Conservation (phyloP, 1,140 invertebrate species). For the Adelges cooleyi region DNA sequence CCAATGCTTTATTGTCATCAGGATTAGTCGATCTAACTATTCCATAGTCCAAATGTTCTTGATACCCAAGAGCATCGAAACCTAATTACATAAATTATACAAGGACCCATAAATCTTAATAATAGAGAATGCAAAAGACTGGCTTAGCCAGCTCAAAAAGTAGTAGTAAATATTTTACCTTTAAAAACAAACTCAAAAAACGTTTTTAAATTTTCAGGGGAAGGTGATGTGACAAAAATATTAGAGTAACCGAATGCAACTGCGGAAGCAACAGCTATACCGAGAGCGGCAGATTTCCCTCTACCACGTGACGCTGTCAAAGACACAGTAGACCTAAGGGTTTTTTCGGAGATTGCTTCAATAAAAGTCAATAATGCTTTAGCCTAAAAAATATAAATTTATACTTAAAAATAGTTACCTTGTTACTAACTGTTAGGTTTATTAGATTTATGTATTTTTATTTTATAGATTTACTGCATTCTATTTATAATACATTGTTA, state of each 20-base stretch:
- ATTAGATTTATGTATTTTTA: too few species aligned
- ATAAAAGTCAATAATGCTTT: constrained; percentile 89
- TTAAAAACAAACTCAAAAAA: constrained; percentile 97
- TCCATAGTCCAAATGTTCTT: constrained; percentile 94
- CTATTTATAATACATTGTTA: too few species aligned
- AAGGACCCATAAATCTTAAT: not conserved
- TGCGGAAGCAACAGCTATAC: constrained; percentile 77
- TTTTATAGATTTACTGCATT: too few species aligned
- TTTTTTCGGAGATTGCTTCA: constrained; percentile 90
- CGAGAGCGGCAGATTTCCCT: constrained; percentile 97
- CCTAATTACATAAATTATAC: constrained; percentile 41
- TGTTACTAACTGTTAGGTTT: too few species aligned
- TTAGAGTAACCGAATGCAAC: constrained; percentile 89
- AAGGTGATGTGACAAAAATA: constrained; percentile 95
- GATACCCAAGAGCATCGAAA: constrained; percentile 87
- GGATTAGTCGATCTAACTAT: constrained; percentile 91
- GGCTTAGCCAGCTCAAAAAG: not conserved
- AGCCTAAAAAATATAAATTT: constrained; percentile 48
- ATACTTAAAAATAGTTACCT: too few species aligned
- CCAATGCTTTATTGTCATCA: constrained; percentile 92
- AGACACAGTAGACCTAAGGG: constrained; percentile 75
- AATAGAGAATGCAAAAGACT: not conserved
- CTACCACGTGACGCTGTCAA: constrained; percentile 92
- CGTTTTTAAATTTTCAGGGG: constrained; percentile 96
- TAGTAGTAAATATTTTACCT: constrained; percentile 40